Percentiles rank a stretch among this genome's conserved stretches.
Evolutionary conservation across 2,113 vertebrate genomes (phyloP).

Genomic region (Lutjanus erythropterus): DNA sequence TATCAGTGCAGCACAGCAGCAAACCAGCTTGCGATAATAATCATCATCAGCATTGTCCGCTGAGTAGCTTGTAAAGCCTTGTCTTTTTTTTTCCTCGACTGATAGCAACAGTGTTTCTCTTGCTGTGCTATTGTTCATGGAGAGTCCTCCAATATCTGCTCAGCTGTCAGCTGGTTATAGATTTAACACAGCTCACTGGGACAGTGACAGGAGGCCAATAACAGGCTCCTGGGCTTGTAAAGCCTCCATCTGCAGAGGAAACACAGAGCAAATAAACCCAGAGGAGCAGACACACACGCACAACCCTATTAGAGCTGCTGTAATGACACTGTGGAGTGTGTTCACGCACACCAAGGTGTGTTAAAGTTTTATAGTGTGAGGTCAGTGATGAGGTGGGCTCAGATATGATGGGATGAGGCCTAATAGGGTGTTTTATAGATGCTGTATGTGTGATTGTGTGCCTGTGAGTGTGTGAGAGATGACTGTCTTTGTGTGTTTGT

Average conservation of each 20-base stretch:
- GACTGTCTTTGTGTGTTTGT: slow-evolving; percentile 34
- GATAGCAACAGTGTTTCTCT: slow-evolving; percentile 67
- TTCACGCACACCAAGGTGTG: slow-evolving; percentile 71
- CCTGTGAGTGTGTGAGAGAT: slow-evolving; percentile 33
- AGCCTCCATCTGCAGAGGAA: slow-evolving; percentile 81
- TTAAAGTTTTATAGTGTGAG: slow-evolving; percentile 79
- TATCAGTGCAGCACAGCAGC: slow-evolving; percentile 54
- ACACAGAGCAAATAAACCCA: slow-evolving; percentile 77
- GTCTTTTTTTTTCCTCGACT: slow-evolving; percentile 17
- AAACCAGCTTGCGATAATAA: slow-evolving; percentile 39
- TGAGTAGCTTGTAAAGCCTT: slow-evolving; percentile 71
- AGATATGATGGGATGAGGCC: slow-evolving; percentile 79
- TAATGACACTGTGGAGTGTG: slow-evolving; percentile 75
- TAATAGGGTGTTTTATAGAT: slow-evolving; percentile 77
- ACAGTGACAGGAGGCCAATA: slow-evolving; percentile 79
- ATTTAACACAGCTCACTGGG: slow-evolving; percentile 79
- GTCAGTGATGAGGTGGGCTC: slow-evolving; percentile 80
- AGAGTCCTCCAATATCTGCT: slow-evolving; percentile 72
- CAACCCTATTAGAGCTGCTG: slow-evolving; percentile 75
- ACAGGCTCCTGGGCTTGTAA: slow-evolving; percentile 78
- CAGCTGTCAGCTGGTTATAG: slow-evolving; percentile 77
- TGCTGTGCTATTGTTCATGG: slow-evolving; percentile 56
- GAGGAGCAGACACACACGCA: slow-evolving; percentile 65
- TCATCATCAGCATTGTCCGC: slow-evolving; percentile 59
- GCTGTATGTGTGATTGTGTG: slow-evolving; percentile 50